Conservation (phyloP, 2,113 vertebrate species). For the Prochilodus magdalenae region DNA sequence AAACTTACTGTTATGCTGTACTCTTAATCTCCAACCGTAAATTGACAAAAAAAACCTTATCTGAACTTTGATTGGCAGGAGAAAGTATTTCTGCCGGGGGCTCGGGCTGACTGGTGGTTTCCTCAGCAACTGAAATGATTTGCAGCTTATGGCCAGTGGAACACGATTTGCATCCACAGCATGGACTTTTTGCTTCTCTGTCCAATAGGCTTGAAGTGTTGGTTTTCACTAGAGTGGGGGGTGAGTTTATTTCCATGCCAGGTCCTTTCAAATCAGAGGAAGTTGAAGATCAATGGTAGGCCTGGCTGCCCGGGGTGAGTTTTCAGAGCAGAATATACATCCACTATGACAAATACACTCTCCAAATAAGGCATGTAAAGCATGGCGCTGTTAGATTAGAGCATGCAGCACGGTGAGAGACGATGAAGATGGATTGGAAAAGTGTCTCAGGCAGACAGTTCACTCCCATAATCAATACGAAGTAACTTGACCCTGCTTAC, state of each 20-base stretch:
- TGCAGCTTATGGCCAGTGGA: conserved; percentile 30
- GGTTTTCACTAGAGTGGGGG: not conserved
- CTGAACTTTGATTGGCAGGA: conserved; percentile 22
- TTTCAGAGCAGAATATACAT: conserved; percentile 26
- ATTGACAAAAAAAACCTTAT: conserved; percentile 36
- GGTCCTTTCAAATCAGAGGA: conserved; percentile 39
- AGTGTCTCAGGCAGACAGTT: not conserved
- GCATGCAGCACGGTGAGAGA: not conserved
- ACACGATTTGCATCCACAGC: conserved; percentile 34
- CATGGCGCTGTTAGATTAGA: not conserved
- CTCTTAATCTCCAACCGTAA: conserved; percentile 8
- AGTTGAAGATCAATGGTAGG: conserved; percentile 29
- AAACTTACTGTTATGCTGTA: not conserved
- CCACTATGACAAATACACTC: conserved; percentile 14
- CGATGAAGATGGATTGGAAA: not conserved
- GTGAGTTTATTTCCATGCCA: conserved; percentile 34
- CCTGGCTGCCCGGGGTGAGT: conserved; percentile 3
- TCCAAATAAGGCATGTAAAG: conserved; percentile 10
- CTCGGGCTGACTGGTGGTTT: conserved; percentile 23
- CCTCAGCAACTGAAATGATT: conserved; percentile 45
- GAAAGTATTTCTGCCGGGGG: conserved; percentile 4
- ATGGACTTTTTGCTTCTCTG: conserved; percentile 7
- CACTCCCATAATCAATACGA: conserved; percentile 8
- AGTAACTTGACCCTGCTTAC: not conserved
- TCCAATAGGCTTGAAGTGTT: conserved; percentile 16